phyloP scores from a whole-genome alignment of 1,140 invertebrate genomes.

The Notospermus geniculatus region DNA sequence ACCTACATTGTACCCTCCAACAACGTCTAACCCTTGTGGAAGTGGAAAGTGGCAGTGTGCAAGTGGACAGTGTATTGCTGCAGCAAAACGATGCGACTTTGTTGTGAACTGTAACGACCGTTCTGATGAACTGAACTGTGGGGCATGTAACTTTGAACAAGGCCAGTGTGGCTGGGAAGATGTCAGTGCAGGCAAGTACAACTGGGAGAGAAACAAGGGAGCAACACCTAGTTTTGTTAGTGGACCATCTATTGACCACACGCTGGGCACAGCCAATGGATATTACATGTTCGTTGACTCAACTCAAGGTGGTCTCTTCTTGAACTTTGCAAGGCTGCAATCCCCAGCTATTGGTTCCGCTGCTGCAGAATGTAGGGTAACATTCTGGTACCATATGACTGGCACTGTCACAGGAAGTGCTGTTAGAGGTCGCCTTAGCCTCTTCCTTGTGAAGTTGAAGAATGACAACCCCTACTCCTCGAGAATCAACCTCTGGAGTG shows the following conservation, averaged over 20 bases:
- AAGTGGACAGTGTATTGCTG: slow-evolving; percentile 5
- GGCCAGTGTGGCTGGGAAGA: slow-evolving; percentile 45
- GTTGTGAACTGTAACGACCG: slow-evolving; percentile 34
- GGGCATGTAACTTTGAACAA: slow-evolving; percentile 44
- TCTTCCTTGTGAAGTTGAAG: too few species aligned
- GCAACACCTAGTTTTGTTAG: slow-evolving; percentile 20
- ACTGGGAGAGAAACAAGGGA: slow-evolving; percentile 17
- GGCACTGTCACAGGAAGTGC: slow-evolving; percentile 18
- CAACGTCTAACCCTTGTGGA: slow-evolving; percentile 10
- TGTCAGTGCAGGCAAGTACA: slow-evolving; percentile 33
- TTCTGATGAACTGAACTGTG: slow-evolving; percentile 35
- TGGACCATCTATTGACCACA: slow-evolving; percentile 40
- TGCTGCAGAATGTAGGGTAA: slow-evolving; percentile 24
- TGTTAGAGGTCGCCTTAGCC: slow-evolving; percentile 30
- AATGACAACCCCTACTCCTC: slow-evolving; percentile 1
- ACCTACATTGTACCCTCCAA: slow-evolving; percentile 13
- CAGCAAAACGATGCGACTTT: slow-evolving; percentile 27
- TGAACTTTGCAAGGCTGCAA: slow-evolving; percentile 28
- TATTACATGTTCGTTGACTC: slow-evolving; percentile 47
- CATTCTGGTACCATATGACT: slow-evolving; percentile 37
- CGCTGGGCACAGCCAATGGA: slow-evolving; percentile 30
- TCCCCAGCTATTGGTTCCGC: slow-evolving; percentile 24
- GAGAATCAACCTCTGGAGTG: slow-evolving; percentile 27
- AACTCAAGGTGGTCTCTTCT: slow-evolving; percentile 29
- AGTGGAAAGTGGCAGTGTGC: slow-evolving; percentile 20